Conservation (phyloP, 2,797 vertebrate species). For the Eulemur albifrons region DNA sequence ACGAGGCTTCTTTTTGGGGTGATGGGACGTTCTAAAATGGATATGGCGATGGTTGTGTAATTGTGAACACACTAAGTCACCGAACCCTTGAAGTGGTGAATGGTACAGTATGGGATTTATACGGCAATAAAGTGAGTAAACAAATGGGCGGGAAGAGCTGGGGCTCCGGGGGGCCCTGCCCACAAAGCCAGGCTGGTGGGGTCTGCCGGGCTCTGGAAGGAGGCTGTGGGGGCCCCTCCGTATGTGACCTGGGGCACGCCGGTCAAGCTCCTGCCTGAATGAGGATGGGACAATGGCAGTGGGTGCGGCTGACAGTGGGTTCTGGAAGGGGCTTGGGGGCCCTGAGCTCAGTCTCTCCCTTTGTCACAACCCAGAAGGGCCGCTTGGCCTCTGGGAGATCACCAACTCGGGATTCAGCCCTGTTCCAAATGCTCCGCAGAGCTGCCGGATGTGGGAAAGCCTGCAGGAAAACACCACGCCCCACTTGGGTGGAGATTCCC, state of each 20-base stretch:
- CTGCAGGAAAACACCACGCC: background rate
- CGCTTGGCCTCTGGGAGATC: background rate
- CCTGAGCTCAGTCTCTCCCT: background rate
- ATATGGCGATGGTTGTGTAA: too few species aligned
- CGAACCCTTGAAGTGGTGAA: background rate
- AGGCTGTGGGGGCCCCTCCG: background rate
- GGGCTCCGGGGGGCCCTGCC: background rate
- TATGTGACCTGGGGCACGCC: background rate
- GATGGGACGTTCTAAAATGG: background rate
- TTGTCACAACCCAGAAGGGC: background rate
- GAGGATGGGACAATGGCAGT: background rate
- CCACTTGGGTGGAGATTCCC: accelerated
- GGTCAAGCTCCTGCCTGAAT: accelerated
- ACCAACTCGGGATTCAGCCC: too few species aligned
- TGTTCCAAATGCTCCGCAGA: accelerated
- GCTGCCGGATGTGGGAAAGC: background rate
- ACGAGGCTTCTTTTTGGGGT: background rate
- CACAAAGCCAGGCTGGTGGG: background rate
- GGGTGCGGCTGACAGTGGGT: accelerated
- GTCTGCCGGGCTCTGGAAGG: background rate
- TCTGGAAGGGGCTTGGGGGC: background rate
- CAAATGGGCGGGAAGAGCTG: background rate
- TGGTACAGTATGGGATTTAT: background rate
- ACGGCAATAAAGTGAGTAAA: background rate
- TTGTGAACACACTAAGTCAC: background rate